These are phyloP conservation scores for Ischnura elegans DNA, from an alignment of 2,888 invertebrate species.

Conservation along the genomic window DNA sequence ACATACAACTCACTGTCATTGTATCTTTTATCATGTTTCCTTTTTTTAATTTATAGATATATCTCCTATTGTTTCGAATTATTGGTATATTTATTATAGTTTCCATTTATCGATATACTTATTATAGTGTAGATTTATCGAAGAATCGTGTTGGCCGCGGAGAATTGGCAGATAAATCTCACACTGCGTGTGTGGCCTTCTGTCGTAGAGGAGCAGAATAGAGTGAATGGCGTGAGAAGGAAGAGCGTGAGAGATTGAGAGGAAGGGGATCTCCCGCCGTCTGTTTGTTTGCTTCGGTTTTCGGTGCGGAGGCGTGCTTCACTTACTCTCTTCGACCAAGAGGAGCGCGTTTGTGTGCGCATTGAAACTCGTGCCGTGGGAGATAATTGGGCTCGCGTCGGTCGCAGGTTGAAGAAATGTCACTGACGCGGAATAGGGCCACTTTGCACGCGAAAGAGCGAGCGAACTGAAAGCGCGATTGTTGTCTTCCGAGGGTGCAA, in stretches of 20 bases:
- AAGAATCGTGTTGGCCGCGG: no score
- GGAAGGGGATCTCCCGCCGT: neutral
- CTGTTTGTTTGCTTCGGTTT: neutral
- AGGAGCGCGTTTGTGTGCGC: neutral
- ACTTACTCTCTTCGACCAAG: neutral
- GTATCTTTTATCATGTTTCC: no score
- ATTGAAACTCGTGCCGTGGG: neutral
- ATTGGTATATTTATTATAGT: no score
- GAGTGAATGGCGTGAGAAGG: neutral
- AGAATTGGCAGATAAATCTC: neutral
- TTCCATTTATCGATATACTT: no score
- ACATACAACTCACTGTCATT: no score
- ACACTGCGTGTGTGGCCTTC: neutral
- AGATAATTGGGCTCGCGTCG: neutral
- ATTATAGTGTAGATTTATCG: no score
- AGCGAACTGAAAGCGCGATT: neutral
- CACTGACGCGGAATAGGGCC: conserved; percentile 1
- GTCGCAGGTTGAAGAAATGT: conserved; percentile 53
- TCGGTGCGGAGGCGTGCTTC: neutral
- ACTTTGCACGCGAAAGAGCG: neutral
- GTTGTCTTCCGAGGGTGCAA: neutral
- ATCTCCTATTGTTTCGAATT: no score
- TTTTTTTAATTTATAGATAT: no score
- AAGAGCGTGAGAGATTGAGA: neutral
- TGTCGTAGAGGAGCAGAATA: neutral